These are phyloP conservation scores for Sebastes itinus DNA, from an alignment of 2,797 vertebrate species.

Conservation along the genomic window DNA sequence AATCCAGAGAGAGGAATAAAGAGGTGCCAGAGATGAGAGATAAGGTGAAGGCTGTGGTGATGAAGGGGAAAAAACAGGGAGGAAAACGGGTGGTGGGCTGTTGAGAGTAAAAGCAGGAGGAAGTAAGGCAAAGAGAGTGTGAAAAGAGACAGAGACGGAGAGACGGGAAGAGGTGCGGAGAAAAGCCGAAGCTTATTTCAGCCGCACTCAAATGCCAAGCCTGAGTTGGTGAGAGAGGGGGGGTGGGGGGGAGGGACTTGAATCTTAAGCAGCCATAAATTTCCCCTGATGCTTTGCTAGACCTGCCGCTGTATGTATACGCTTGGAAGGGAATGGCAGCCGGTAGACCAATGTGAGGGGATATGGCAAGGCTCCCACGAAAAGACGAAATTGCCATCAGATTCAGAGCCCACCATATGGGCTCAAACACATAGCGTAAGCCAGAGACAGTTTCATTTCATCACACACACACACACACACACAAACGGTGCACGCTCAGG, in stretches of 20 bases:
- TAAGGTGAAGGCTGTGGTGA: neutral
- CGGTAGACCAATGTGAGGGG: constrained; percentile 2
- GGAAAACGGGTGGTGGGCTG: neutral
- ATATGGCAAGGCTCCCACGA: constrained; percentile 15
- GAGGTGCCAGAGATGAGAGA: neutral
- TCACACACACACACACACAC: neutral
- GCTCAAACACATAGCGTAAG: constrained; percentile 5
- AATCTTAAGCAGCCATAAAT: constrained; percentile 55
- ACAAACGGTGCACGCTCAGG: neutral
- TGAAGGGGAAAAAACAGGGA: neutral
- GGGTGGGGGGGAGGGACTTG: neutral
- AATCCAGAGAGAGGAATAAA: neutral
- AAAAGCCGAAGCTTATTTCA: constrained; percentile 28
- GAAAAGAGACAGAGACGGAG: neutral
- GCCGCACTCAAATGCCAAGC: constrained; percentile 49
- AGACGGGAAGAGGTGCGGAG: neutral
- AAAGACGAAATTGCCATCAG: constrained; percentile 21
- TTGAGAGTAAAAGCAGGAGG: neutral
- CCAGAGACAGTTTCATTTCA: constrained; percentile 26
- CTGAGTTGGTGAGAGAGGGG: constrained; percentile 17
- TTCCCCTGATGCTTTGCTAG: constrained; percentile 44
- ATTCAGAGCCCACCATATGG: constrained; percentile 45
- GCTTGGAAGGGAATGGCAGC: constrained; percentile 22
- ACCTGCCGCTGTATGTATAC: constrained; percentile 8
- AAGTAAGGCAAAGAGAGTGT: neutral